phyloP scores from a whole-genome alignment of 2,113 vertebrate genomes.

The Spizaetus ornatus region DNA sequence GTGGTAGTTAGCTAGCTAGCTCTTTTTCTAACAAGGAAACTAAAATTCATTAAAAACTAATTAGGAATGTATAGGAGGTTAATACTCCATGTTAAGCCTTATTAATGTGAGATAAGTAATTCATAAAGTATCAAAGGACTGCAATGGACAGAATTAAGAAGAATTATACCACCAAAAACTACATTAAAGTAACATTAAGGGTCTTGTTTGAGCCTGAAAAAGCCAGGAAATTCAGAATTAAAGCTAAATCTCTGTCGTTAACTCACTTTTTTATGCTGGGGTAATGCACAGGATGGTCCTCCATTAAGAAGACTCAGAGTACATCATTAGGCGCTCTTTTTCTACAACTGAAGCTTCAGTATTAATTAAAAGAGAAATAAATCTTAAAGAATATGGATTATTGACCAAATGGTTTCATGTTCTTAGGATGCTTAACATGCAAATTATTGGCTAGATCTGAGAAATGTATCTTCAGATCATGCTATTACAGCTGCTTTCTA shows the following conservation, averaged over 20 bases:
- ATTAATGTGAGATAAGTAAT: slow-evolving; percentile 78
- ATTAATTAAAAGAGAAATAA: slow-evolving; percentile 45
- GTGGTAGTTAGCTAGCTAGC: slow-evolving; percentile 66
- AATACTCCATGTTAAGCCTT: slow-evolving; percentile 74
- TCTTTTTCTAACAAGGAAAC: slow-evolving; percentile 69
- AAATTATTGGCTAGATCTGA: slow-evolving; percentile 8
- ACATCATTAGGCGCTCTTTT: not conserved
- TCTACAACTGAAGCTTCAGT: not conserved
- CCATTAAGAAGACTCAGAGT: not conserved
- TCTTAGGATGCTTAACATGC: not conserved
- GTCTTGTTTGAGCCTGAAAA: slow-evolving; percentile 43
- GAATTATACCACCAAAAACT: slow-evolving; percentile 58
- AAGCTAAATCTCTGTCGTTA: slow-evolving; percentile 36
- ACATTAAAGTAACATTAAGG: slow-evolving; percentile 55
- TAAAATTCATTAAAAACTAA: slow-evolving; percentile 80
- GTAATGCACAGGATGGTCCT: not conserved
- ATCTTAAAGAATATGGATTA: not conserved
- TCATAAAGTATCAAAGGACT: slow-evolving; percentile 71
- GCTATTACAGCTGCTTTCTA: slow-evolving; percentile 2
- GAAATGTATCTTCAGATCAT: not conserved
- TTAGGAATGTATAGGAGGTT: slow-evolving; percentile 76
- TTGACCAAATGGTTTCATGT: not conserved
- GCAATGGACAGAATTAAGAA: slow-evolving; percentile 64
- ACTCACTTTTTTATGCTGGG: slow-evolving; percentile 14
- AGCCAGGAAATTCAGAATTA: slow-evolving; percentile 8